These are phyloP conservation scores for Anomalospiza imberbis DNA, from an alignment of 2,797 vertebrate genomes.

Conservation along the genomic window DNA sequence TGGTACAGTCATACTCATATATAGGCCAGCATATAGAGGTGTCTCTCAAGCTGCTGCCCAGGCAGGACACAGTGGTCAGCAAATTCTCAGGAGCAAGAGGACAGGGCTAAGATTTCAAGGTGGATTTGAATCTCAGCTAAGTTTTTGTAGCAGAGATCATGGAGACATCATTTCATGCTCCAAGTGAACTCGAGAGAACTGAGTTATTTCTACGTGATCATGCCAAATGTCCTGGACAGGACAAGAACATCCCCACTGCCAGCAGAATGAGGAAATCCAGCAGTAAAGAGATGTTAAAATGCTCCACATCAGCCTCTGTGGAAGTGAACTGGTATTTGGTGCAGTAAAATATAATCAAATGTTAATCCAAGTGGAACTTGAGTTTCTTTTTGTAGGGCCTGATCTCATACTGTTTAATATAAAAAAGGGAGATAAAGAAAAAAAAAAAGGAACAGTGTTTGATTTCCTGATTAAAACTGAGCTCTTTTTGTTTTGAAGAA, in stretches of 20 bases:
- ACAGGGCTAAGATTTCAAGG: background rate
- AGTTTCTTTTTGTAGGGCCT: background rate
- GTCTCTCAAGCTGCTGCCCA: background rate
- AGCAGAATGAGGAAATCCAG: background rate
- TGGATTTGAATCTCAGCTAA: background rate
- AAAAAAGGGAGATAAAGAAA: background rate
- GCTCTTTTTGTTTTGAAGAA: background rate
- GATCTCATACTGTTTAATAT: background rate
- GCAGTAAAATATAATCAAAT: background rate
- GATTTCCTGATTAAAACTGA: background rate
- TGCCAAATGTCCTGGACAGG: background rate
- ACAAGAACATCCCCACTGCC: background rate
- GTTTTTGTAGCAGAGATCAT: background rate
- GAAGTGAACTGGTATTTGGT: background rate
- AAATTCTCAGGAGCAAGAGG: background rate
- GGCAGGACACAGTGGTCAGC: background rate
- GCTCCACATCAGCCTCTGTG: background rate
- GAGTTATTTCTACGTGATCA: background rate
- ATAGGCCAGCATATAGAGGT: background rate
- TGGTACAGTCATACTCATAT: background rate
- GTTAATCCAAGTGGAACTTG: background rate
- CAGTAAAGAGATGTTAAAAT: background rate
- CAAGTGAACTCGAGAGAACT: background rate
- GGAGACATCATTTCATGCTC: background rate
- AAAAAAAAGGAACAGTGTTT: background rate